These are phyloP conservation scores for Eupithecia exiguata DNA, from an alignment of 2,888 invertebrate species.

Conservation along the genomic window DNA sequence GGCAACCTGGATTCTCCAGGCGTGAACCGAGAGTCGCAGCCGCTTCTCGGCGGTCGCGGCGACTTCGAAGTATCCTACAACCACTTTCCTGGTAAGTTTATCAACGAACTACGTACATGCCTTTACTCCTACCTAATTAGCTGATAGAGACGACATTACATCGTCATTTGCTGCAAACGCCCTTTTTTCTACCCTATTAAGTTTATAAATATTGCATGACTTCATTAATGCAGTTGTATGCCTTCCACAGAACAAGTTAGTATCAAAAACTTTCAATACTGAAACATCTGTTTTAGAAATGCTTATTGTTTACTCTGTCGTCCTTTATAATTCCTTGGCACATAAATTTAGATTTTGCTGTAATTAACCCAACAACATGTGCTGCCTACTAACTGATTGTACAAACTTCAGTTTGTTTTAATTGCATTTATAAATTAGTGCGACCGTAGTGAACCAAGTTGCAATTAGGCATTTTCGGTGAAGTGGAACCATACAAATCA, in stretches of 20 bases:
- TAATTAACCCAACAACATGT: conserved; percentile 48
- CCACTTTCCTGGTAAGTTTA: conserved; percentile 90
- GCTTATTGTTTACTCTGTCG: conserved; percentile 57
- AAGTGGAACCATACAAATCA: conserved; percentile 49
- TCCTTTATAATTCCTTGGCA: conserved; percentile 39
- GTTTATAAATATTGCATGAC: not conserved
- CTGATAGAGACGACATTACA: conserved; percentile 46
- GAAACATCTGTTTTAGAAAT: conserved; percentile 49
- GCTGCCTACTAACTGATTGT: conserved; percentile 49
- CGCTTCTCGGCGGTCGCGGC: conserved; percentile 93
- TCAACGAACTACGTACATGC: conserved; percentile 38
- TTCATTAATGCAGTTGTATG: conserved; percentile 51
- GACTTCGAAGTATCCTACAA: conserved; percentile 90
- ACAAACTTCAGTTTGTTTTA: conserved; percentile 66
- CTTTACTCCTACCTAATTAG: conserved; percentile 47
- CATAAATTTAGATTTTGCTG: conserved; percentile 46
- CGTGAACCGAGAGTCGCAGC: conserved; percentile 96
- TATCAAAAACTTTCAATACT: not conserved
- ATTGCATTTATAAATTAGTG: conserved; percentile 51
- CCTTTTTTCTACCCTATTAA: conserved; percentile 28
- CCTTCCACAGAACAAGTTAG: conserved; percentile 48
- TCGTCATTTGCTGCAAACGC: conserved; percentile 37
- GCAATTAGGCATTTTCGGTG: conserved; percentile 70
- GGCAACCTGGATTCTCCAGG: conserved; percentile 93
- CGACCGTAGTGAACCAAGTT: conserved; percentile 68